These are phyloP conservation scores for Brachionus koreanus DNA, from an alignment of 1,140 invertebrate species.

Conservation along the genomic window DNA sequence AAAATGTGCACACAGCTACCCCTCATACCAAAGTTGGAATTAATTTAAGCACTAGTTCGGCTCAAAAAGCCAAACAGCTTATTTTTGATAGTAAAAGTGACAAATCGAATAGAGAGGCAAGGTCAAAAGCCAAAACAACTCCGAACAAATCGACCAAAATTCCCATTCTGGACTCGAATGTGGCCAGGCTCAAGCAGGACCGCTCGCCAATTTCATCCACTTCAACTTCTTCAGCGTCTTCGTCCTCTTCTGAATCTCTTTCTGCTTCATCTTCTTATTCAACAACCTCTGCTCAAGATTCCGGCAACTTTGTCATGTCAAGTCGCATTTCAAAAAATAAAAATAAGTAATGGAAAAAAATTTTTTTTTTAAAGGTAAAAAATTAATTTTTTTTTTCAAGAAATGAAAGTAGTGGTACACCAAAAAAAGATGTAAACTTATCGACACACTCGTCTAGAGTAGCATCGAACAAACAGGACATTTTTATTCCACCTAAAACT, in stretches of 20 bases:
- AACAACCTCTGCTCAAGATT: neutral
- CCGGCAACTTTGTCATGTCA: slow-evolving; percentile 5
- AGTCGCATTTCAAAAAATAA: slow-evolving; percentile 6
- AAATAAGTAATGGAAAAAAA: too few species aligned
- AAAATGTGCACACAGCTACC: neutral
- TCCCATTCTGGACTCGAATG: neutral
- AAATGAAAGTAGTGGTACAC: neutral
- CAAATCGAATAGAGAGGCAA: neutral
- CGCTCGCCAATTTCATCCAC: neutral
- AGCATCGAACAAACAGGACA: slow-evolving; percentile 50
- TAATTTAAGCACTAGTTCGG: neutral
- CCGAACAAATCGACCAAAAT: slow-evolving; percentile 3
- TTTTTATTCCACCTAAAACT: slow-evolving; percentile 55
- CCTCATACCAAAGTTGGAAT: neutral
- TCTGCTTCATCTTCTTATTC: slow-evolving; percentile 17
- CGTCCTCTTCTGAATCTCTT: neutral
- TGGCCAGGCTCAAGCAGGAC: neutral
- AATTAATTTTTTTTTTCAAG: slow-evolving; percentile 10
- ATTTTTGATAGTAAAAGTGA: slow-evolving; percentile 32
- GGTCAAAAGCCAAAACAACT: neutral
- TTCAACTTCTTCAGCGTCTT: neutral
- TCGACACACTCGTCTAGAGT: slow-evolving; percentile 1
- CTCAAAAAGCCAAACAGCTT: slow-evolving; percentile 36
- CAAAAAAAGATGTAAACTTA: neutral
- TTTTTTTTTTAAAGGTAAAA: too few species aligned